Conservation (phyloP, 2,797 vertebrate species). For the Brotula barbata region DNA sequence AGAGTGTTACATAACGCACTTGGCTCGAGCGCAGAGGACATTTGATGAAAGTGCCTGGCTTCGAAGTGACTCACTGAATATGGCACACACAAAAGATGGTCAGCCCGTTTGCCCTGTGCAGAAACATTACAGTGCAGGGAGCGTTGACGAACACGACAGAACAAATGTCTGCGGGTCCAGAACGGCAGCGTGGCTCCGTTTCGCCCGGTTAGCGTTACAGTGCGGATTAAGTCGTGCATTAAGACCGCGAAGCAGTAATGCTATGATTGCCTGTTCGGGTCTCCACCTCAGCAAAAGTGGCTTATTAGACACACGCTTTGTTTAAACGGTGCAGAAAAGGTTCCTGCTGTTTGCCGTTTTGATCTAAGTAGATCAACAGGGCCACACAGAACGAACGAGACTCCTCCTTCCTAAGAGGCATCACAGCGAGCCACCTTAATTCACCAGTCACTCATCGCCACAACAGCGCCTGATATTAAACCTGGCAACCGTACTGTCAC, state of each 20-base stretch:
- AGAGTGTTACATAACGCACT: conserved; percentile 59
- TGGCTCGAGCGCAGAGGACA: conserved; percentile 59
- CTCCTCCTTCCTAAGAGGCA: conserved; percentile 21
- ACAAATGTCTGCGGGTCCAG: not conserved
- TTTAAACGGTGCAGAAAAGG: conserved; percentile 7
- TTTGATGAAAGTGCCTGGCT: conserved; percentile 64
- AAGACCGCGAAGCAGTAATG: not conserved
- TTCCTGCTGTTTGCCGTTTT: conserved; percentile 21
- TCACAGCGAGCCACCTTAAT: conserved; percentile 49
- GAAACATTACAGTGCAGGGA: conserved; percentile 19
- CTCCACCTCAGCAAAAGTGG: conserved; percentile 1
- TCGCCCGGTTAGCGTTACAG: conserved; percentile 11
- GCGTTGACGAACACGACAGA: not conserved
- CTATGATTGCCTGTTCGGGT: not conserved
- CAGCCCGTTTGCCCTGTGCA: conserved; percentile 19
- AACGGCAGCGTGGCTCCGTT: not conserved
- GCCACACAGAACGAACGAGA: conserved; percentile 15
- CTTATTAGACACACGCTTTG: conserved; percentile 35
- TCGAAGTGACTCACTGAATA: conserved; percentile 55
- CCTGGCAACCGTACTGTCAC: conserved; percentile 62
- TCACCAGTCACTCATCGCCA: conserved; percentile 38
- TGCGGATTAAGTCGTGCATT: not conserved
- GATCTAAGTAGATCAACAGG: conserved; percentile 30
- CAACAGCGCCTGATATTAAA: conserved; percentile 57
- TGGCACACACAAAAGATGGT: conserved; percentile 40